phyloP scores from a whole-genome alignment of 2,888 invertebrate genomes.

The Ashinkailepas kermadecensis region DNA sequence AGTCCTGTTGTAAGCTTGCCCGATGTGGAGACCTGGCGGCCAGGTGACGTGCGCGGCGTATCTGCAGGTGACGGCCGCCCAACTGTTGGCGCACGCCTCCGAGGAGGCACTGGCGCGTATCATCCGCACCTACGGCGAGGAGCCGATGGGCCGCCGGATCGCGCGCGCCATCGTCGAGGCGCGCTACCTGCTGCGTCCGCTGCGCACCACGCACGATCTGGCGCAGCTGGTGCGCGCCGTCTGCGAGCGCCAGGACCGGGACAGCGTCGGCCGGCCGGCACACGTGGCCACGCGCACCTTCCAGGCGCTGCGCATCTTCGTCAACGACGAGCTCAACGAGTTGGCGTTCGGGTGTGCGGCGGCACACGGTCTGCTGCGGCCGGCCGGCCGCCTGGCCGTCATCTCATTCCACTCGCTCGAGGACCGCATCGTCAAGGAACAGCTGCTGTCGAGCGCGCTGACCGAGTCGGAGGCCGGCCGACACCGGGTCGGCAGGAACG shows the following conservation, averaged over 20 bases:
- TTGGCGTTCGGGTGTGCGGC: constrained; percentile 77
- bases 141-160: constrained; percentile 74
- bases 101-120: constrained; percentile 72
- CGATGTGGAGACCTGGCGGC: too few species aligned
- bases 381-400: constrained; percentile 67
- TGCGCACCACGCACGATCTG: constrained; percentile 74
- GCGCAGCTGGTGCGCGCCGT: constrained; percentile 63
- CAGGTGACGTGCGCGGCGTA: too few species aligned
- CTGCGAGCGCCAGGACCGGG: constrained; percentile 46
- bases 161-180: constrained; percentile 80
- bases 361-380: constrained; percentile 64
- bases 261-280: constrained; percentile 64
- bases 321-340: constrained; percentile 93
- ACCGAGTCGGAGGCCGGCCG: not conserved
- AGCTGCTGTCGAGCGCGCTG: constrained; percentile 40
- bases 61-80: constrained; percentile 67
- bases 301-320: constrained; percentile 87
- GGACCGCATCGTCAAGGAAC: constrained; percentile 86
- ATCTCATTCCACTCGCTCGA: constrained; percentile 89
- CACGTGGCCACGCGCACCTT: constrained; percentile 88
- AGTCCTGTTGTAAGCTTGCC: too few species aligned
- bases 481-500: constrained; percentile 54
- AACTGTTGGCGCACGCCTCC: constrained; percentile 69
- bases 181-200: constrained; percentile 61
- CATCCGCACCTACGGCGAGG: constrained; percentile 86